Evolutionary conservation across 2,888 invertebrate genomes (phyloP), one percentile per base, ranked within the genome.

Genomic region (Fabriciana adippe): DNA sequence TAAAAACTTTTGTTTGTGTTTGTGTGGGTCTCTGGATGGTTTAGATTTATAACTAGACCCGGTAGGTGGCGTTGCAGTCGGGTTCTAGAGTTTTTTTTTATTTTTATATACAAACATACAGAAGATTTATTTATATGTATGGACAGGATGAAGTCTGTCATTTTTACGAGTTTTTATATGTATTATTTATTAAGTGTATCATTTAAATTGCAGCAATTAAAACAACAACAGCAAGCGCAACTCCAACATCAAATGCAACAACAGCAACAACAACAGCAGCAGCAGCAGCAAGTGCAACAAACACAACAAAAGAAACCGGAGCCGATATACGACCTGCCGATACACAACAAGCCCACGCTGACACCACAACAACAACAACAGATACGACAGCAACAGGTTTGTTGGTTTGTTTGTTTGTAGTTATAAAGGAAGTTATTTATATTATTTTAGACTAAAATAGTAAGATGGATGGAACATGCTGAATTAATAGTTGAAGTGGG

Each of bases 281-380:
- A 77, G 69, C 83, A 81, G 56, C 80, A 78, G 18, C 77, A 75
- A 47, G 69, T 74, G 73, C 62, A 75, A 62, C 79, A 77, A 50
- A 79, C 78, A n/a, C 74, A 73, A 69, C 78, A 79, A 70, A 86
- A 86, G 77, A 90, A 91, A 67, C 90, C 90, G 2, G 90, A 90
- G 70, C 91, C 91, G 1, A 91, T 90, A 61, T 90, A 91, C 79
- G 91, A 91, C 69, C 74, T 90, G 75, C 91, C 90, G 16, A 88
- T 90, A 76, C 91, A 91, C 79, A 91, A 90, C 79, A 91, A 89
- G 72, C 90, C 90, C 21, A 84, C 84, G 18, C 74, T 86, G 16
- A 87, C 87, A 31, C 84, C 73, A 31, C 80, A 79, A 66, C 79
- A 78, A 61, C 78, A 78, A 56, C 79, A 77, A 35, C 80, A 76